Conservation (phyloP, 2,797 vertebrate genomes). For the Telmatherina bonti region DNA sequence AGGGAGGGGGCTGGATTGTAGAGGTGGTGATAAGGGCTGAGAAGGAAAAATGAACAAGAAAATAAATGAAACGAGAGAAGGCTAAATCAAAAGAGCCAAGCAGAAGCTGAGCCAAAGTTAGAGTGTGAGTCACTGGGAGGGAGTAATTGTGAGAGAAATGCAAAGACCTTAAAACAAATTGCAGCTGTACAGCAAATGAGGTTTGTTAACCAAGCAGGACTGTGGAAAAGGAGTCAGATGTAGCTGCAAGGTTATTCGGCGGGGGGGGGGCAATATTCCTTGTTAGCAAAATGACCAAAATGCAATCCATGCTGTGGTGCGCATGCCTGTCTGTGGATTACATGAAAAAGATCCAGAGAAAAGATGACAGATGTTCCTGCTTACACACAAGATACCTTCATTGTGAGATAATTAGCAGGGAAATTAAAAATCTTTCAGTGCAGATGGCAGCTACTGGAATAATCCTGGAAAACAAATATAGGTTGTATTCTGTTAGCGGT, state of each 20-base stretch:
- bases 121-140: conserved; percentile 23
- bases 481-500: not conserved
- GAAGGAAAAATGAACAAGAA: conserved; percentile 45
- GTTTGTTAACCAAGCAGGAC: conserved; percentile 27
- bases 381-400: not conserved
- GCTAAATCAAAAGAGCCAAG: conserved; percentile 53
- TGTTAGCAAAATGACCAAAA: not conserved
- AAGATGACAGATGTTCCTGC: not conserved
- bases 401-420: not conserved
- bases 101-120: conserved; percentile 47
- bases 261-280: not conserved
- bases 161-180: conserved; percentile 37
- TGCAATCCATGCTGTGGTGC: not conserved
- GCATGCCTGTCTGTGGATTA: not conserved
- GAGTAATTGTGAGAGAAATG: conserved; percentile 45
- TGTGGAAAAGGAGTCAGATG: conserved; percentile 15
- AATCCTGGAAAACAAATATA: not conserved
- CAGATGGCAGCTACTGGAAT: not conserved
- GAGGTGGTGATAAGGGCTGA: conserved; percentile 42
- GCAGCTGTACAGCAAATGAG: conserved; percentile 18
- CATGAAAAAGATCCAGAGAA: not conserved
- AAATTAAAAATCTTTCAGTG: not conserved
- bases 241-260: not conserved
- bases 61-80: conserved; percentile 60
- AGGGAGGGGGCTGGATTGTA: conserved; percentile 9